phyloP scores from a whole-genome alignment of 35 echinoderm and acorn worm genomes.

The Lytechinus pictus region DNA sequence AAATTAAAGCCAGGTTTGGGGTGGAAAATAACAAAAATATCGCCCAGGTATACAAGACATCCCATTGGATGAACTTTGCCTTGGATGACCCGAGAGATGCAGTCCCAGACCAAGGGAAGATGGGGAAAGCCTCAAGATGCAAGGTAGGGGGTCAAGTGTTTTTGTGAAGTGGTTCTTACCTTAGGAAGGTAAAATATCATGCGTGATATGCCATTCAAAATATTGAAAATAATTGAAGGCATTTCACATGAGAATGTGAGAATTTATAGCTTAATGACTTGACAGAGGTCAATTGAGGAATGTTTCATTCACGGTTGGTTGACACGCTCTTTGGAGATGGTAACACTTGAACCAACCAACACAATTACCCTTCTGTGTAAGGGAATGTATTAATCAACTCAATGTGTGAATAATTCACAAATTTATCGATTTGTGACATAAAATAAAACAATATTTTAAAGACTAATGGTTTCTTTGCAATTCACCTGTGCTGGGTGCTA shows the following conservation, averaged over 20 bases:
- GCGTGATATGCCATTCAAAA: background rate
- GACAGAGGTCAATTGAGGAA: background rate
- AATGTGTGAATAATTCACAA: background rate
- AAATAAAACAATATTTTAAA: no score
- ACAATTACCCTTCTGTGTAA: background rate
- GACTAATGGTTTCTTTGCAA: no score
- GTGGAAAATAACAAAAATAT: conserved; percentile 6
- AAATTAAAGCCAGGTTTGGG: conserved; percentile 30
- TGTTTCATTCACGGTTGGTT: background rate
- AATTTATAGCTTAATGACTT: background rate
- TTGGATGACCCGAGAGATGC: background rate
- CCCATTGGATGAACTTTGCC: background rate
- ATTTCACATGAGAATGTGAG: background rate
- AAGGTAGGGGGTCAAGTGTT: conserved; percentile 16
- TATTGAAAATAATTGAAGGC: background rate
- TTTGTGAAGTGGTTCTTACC: background rate
- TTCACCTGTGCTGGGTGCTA: no score
- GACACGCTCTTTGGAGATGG: background rate
- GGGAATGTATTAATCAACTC: background rate
- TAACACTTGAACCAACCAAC: no score
- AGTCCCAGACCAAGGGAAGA: background rate
- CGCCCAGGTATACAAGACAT: background rate
- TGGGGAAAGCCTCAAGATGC: background rate
- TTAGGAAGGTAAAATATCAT: background rate
- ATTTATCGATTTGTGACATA: background rate